Percentiles rank a stretch among this genome's conserved stretches.
Evolutionary conservation across 2,797 vertebrate species (phyloP).

Genomic region (Oreonectes daqikongensis): DNA sequence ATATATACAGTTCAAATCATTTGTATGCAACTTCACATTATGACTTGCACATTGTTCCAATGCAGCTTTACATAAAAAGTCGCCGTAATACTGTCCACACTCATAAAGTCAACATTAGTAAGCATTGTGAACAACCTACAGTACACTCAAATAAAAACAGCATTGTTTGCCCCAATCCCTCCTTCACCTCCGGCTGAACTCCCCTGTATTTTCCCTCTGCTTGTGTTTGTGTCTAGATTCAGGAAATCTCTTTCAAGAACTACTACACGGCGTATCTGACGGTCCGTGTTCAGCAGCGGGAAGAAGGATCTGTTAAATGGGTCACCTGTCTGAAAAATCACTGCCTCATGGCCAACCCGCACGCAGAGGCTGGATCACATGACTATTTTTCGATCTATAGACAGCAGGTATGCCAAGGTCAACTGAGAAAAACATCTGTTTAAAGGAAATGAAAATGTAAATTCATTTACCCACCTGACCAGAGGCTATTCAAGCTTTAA

Average conservation of each 20-base stretch:
- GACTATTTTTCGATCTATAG: conserved; percentile 86
- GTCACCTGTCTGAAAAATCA: conserved; percentile 83
- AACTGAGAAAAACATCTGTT: neutral
- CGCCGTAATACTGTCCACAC: too few relatives aligned
- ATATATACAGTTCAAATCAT: too few relatives aligned
- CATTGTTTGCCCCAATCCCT: neutral
- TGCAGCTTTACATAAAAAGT: too few relatives aligned
- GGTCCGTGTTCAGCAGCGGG: conserved; percentile 75
- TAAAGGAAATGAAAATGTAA: neutral
- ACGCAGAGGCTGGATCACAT: conserved; percentile 89
- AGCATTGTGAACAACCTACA: neutral
- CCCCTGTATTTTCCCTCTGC: neutral
- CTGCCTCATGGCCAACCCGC: conserved; percentile 88
- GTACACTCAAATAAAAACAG: neutral
- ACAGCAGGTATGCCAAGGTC: conserved; percentile 78
- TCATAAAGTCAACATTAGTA: too few relatives aligned
- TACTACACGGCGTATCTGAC: conserved; percentile 91
- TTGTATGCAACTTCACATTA: too few relatives aligned
- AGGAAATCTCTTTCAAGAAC: conserved; percentile 90
- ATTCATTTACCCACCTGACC: neutral
- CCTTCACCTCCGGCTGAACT: neutral
- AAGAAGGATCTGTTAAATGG: conserved; percentile 77
- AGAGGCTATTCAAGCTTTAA: neutral
- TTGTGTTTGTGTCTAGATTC: conserved; percentile 73
- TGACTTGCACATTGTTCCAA: too few relatives aligned